phyloP scores from a whole-genome alignment of 2,113 vertebrate genomes.

The Spheniscus mendiculus region DNA sequence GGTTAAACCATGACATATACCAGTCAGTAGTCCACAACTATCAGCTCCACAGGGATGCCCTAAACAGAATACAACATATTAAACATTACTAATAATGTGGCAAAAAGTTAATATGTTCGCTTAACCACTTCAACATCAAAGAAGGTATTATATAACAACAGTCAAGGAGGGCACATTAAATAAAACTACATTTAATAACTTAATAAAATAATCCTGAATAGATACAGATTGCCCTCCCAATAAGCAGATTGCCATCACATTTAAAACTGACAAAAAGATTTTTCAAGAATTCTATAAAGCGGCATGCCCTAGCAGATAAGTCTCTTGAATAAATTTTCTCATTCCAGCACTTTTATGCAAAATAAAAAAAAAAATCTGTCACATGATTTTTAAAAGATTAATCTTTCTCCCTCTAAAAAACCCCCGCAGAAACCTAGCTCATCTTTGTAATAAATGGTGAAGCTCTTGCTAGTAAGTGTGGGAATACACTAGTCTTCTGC shows the following conservation, averaged over 20 bases:
- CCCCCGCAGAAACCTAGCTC: background rate
- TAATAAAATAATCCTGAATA: slow-evolving; percentile 5
- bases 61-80: background rate
- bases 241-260: background rate
- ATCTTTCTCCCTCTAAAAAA: background rate
- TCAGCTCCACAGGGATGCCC: background rate
- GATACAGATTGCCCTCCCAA: background rate
- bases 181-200: background rate
- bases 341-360: background rate
- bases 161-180: background rate
- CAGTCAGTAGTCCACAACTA: background rate
- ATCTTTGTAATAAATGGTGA: background rate
- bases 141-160: background rate
- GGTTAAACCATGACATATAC: background rate
- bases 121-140: slow-evolving; percentile 13
- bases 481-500: background rate
- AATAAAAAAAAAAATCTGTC: background rate
- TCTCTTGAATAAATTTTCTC: background rate
- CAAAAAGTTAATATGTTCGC: background rate
- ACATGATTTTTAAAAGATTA: background rate
- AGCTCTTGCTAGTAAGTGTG: background rate
- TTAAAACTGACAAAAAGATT: background rate
- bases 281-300: background rate
- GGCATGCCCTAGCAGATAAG: background rate
- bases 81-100: background rate